These are phyloP conservation scores for Eupeodes luniger DNA, from an alignment of 2,888 invertebrate species.

Conservation along the genomic window DNA sequence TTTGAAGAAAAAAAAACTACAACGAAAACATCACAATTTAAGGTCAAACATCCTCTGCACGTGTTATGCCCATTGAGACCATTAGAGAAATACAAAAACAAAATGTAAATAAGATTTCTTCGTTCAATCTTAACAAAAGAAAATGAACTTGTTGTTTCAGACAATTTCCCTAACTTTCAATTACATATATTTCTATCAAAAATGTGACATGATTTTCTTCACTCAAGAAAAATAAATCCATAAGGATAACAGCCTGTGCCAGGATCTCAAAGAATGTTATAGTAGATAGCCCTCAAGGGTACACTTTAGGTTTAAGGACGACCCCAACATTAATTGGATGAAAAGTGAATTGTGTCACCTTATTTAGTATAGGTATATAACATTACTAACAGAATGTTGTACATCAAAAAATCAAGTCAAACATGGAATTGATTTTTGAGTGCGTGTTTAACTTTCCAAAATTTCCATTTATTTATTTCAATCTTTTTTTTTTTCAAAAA, in stretches of 20 bases:
- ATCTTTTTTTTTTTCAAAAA: too few species aligned
- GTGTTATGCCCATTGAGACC: not conserved
- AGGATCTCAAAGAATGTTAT: too few species aligned
- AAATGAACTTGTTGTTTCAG: not conserved
- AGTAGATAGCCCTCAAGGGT: too few species aligned
- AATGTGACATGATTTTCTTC: not conserved
- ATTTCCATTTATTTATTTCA: too few species aligned
- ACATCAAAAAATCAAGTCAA: not conserved
- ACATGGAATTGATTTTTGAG: not conserved
- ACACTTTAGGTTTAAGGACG: too few species aligned
- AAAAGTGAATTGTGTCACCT: not conserved
- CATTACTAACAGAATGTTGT: not conserved
- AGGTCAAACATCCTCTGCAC: not conserved
- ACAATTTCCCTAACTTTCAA: not conserved
- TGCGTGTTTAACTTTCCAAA: too few species aligned
- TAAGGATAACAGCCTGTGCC: not conserved
- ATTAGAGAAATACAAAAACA: not conserved
- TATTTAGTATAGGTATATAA: not conserved
- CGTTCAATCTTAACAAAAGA: not conserved
- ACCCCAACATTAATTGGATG: not conserved
- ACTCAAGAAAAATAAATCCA: not conserved
- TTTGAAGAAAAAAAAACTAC: not conserved
- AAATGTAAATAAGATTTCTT: not conserved
- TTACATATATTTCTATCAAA: not conserved
- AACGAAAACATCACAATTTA: not conserved